Evolutionary conservation across 2,888 invertebrate genomes (phyloP).

Genomic region (Aspidapion aeneum): DNA sequence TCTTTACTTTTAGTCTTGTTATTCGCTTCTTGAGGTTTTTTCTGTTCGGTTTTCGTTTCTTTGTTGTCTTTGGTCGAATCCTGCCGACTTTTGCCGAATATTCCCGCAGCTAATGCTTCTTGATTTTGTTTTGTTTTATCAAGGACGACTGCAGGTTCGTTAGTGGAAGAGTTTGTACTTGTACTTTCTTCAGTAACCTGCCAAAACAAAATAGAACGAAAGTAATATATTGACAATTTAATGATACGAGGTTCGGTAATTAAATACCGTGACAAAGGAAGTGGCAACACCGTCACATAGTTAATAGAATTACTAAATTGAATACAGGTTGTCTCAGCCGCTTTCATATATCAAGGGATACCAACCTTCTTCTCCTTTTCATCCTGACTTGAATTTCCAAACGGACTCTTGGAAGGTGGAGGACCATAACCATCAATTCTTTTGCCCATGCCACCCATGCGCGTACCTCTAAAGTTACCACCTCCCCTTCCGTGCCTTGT

Average conservation of each 20-base stretch:
- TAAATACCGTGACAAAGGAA: too few relatives aligned
- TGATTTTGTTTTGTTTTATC: slow-evolving; percentile 67
- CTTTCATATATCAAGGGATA: too few relatives aligned
- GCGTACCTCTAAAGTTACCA: slow-evolving; percentile 33
- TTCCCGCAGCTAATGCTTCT: slow-evolving; percentile 65
- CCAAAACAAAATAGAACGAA: too few relatives aligned
- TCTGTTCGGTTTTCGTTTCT: slow-evolving; percentile 33
- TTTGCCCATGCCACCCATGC: slow-evolving; percentile 53
- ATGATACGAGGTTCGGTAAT: too few relatives aligned
- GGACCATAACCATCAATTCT: slow-evolving; percentile 75
- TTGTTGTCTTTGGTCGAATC: slow-evolving; percentile 23
- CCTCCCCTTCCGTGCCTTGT: slow-evolving; percentile 80
- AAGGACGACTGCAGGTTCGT: slow-evolving; percentile 42
- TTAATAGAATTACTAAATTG: too few relatives aligned
- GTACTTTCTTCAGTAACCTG: neutral
- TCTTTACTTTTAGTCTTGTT: slow-evolving; percentile 37
- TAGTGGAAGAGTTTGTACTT: slow-evolving; percentile 12
- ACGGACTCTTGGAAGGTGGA: slow-evolving; percentile 77
- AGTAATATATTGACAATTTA: too few relatives aligned
- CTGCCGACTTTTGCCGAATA: slow-evolving; percentile 41
- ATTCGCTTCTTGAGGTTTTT: slow-evolving; percentile 41
- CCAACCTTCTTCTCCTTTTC: slow-evolving; percentile 41
- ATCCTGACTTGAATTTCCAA: slow-evolving; percentile 49
- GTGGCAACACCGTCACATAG: too few relatives aligned
- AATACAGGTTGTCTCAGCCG: too few relatives aligned